Conservation (phyloP, 1,140 invertebrate species). For the Drosophila nigrodunni region DNA sequence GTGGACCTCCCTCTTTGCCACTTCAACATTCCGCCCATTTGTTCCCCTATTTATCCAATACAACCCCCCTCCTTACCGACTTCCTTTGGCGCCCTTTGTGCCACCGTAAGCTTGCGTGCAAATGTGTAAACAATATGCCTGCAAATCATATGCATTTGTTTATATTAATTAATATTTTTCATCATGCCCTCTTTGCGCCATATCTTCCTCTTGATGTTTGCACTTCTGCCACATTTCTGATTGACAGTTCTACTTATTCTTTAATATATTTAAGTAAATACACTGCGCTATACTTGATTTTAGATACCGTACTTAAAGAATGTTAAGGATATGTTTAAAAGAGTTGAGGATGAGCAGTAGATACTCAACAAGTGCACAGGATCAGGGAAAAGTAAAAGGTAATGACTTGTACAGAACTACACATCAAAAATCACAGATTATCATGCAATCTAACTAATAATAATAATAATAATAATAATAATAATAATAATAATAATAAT, state of each 20-base stretch:
- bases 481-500: too few relatives aligned
- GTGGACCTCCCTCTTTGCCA: constrained; percentile 5
- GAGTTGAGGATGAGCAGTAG: too few relatives aligned
- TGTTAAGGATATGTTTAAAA: too few relatives aligned
- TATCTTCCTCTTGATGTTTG: constrained; percentile 8
- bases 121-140: constrained; percentile 62
- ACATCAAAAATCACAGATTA: too few relatives aligned
- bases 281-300: too few relatives aligned
- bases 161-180: constrained; percentile 75
- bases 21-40: constrained; percentile 6
- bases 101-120: constrained; percentile 56
- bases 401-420: too few relatives aligned
- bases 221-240: constrained; percentile 10
- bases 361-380: too few relatives aligned
- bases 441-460: too few relatives aligned
- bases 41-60: neutral
- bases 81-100: neutral
- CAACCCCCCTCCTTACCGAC: neutral
- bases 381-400: too few relatives aligned
- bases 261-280: neutral
- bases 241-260: constrained; percentile 3
- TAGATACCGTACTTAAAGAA: too few relatives aligned
- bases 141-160: constrained; percentile 68
- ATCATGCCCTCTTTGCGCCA: constrained; percentile 4
- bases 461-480: too few relatives aligned